These are phyloP conservation scores for Hemaris fuciformis DNA, from an alignment of 2,888 invertebrate species.

Conservation along the genomic window DNA sequence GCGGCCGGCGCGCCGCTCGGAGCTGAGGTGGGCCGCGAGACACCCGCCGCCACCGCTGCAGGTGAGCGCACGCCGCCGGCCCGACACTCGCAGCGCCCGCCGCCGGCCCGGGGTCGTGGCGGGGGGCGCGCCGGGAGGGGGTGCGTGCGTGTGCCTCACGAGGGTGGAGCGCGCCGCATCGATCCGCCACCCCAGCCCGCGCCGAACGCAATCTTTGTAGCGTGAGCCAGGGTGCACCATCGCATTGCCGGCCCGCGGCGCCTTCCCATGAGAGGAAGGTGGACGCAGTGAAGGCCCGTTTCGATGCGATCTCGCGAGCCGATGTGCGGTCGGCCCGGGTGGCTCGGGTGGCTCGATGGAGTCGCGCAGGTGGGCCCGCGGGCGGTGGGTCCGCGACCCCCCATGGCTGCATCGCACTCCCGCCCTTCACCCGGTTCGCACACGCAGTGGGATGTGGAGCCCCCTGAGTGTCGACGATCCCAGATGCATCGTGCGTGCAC, in stretches of 20 bases:
- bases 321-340: no score
- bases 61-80: conserved; percentile 30
- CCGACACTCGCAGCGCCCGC: conserved; percentile 28
- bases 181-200: conserved; percentile 5
- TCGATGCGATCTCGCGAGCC: no score
- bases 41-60: conserved; percentile 39
- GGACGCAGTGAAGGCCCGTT: no score
- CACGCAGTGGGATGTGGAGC: conserved; percentile 9
- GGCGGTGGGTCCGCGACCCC: conserved; percentile 12
- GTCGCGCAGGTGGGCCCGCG: conserved; percentile 19
- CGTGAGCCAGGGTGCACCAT: background rate
- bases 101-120: conserved; percentile 19
- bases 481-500: background rate
- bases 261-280: background rate
- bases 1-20: conserved; percentile 61
- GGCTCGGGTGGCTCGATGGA: background rate
- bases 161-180: background rate
- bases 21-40: conserved; percentile 52
- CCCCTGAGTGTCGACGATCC: conserved; percentile 4
- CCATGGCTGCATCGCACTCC: conserved; percentile 1
- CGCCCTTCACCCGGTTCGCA: conserved; percentile 11
- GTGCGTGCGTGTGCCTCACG: background rate
- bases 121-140: background rate
- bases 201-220: background rate
- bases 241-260: background rate